phyloP scores from a whole-genome alignment of 2,797 vertebrate species.

The Gallinago stenura region DNA sequence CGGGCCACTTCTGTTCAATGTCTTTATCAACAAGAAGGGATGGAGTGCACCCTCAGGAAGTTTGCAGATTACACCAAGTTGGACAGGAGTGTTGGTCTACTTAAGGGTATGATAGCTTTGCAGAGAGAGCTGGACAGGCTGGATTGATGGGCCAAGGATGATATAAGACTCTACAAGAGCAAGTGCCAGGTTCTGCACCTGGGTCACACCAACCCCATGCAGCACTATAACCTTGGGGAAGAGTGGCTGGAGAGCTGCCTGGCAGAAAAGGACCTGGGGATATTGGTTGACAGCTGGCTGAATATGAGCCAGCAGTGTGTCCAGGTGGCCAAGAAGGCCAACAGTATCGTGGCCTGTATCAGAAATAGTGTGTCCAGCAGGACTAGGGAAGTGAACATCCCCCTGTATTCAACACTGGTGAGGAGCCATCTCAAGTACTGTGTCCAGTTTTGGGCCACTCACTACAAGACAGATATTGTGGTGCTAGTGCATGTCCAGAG shows the following conservation, averaged over 20 bases:
- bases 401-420: not conserved
- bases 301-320: not conserved
- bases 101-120: not conserved
- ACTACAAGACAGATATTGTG: not conserved
- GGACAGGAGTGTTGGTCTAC: not conserved
- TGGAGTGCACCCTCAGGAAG: not conserved
- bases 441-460: not conserved
- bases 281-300: not conserved
- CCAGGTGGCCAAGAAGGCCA: not conserved
- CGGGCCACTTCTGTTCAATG: not conserved
- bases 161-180: not conserved
- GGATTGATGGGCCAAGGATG: not conserved
- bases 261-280: not conserved
- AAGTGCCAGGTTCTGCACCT: not conserved
- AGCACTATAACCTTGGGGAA: not conserved
- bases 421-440: not conserved
- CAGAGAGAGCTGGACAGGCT: not conserved
- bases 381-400: not conserved
- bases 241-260: not conserved
- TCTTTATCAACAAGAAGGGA: not conserved
- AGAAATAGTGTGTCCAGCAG: not conserved
- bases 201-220: not conserved
- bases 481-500: not conserved
- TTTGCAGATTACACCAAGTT: not conserved
- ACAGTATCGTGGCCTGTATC: not conserved